A percentile compares a stretch with the other conserved stretches of the same genome.
Evolutionary conservation across 37 sponge, comb jelly and placozoan genomes (phyloP).

Genomic region (Ianthella basta): DNA sequence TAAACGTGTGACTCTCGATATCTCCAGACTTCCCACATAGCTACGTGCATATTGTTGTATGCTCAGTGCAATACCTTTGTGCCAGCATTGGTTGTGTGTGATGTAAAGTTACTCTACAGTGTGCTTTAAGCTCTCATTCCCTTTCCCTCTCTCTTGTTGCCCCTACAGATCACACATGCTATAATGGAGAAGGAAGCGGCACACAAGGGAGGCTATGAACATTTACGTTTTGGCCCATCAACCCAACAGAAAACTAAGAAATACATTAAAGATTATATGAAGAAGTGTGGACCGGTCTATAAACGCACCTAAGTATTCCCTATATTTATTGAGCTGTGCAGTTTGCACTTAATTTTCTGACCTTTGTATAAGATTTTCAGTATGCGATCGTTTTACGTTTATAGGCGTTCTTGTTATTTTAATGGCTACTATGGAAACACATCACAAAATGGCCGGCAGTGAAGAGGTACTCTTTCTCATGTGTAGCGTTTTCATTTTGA

Average conservation of each 20-base stretch:
- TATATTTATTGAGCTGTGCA: not conserved
- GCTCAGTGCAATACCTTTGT: not conserved
- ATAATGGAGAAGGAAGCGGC: slow-evolving; percentile 89
- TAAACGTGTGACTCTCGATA: no score
- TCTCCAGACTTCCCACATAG: no score
- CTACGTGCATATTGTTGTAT: not conserved
- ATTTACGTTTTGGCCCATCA: slow-evolving; percentile 68
- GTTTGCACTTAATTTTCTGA: not conserved
- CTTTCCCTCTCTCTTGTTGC: not conserved
- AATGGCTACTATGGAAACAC: no score
- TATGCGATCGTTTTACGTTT: not conserved
- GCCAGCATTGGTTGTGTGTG: not conserved
- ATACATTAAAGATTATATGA: slow-evolving; percentile 92
- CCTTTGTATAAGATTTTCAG: not conserved
- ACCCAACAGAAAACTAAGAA: slow-evolving; percentile 80
- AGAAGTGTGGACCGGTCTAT: slow-evolving; percentile 94
- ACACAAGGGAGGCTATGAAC: slow-evolving; percentile 48
- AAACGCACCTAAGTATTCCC: slow-evolving; percentile 38
- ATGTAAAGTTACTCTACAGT: not conserved
- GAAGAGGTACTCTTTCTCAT: no score
- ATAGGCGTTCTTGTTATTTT: no score
- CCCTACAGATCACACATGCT: slow-evolving; percentile 86
- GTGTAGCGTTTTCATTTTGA: no score
- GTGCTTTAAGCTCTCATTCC: not conserved
- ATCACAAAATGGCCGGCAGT: no score